phyloP scores from a whole-genome alignment of 2,797 vertebrate species.

The Alectoris magna region DNA sequence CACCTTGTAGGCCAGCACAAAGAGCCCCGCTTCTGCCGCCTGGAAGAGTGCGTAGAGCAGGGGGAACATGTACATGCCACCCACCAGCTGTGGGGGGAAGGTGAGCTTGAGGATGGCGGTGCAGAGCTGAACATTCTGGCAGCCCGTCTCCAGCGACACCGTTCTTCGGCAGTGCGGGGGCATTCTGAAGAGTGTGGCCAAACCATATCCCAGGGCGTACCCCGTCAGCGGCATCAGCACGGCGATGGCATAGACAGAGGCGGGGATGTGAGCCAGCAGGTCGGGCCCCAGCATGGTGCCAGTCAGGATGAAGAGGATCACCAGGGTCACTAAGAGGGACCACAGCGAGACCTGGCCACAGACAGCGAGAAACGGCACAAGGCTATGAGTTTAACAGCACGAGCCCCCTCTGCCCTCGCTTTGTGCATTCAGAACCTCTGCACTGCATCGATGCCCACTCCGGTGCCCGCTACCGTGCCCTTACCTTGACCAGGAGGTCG shows the following conservation, averaged over 20 bases:
- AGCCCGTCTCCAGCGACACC: conserved; percentile 94
- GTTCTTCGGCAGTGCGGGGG: conserved; percentile 90
- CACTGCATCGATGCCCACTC: neutral
- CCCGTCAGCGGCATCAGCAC: conserved; percentile 94
- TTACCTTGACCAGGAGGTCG: conserved; percentile 92
- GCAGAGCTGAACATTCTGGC: conserved; percentile 98
- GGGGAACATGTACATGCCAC: conserved; percentile 97
- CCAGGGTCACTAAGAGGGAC: conserved; percentile 91
- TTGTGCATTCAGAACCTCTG: accelerated
- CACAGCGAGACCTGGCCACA: conserved; percentile 91
- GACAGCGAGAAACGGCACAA: neutral
- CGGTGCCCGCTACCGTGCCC: neutral
- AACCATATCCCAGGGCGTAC: conserved; percentile 91
- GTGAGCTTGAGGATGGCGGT: conserved; percentile 96
- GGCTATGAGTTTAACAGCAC: neutral
- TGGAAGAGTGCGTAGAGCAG: conserved; percentile 97
- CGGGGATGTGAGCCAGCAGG: conserved; percentile 90
- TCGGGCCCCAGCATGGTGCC: conserved; percentile 95
- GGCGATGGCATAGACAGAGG: conserved; percentile 90
- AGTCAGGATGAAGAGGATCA: conserved; percentile 95
- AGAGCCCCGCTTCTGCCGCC: conserved; percentile 91
- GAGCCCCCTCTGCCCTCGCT: neutral
- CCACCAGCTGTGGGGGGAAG: conserved; percentile 91
- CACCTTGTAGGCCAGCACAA: conserved; percentile 91
- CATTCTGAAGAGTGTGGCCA: conserved; percentile 89